A percentile compares a stretch with the other conserved stretches of the same genome.
Evolutionary conservation across 2,113 vertebrate species (phyloP).

Genomic region (Scalopus aquaticus): DNA sequence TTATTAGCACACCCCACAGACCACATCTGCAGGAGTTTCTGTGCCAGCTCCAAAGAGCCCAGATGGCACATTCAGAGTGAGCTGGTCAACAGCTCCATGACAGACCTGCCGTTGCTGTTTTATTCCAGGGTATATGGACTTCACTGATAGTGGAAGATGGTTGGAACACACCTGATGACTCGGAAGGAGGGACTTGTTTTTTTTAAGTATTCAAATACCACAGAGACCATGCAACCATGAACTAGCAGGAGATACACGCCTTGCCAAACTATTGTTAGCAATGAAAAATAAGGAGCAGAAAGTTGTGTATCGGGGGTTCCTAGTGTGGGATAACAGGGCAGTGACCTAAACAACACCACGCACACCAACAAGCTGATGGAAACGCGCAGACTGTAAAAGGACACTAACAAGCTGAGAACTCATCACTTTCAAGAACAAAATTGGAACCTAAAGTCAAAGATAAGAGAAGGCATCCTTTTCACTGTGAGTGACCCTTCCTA

Average conservation of each 20-base stretch:
- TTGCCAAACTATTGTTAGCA: neutral
- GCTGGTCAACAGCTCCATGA: no score
- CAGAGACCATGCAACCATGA: neutral
- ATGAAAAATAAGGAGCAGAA: neutral
- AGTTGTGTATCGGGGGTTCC: neutral
- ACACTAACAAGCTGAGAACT: neutral
- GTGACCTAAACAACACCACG: no score
- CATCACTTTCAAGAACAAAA: neutral
- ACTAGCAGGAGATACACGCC: neutral
- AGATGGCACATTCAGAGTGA: no score
- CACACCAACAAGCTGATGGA: no score
- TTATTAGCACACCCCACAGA: no score
- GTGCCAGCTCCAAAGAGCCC: no score
- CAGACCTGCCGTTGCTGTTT: neutral
- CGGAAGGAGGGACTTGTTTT: no score
- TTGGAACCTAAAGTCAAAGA: neutral
- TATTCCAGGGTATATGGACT: neutral
- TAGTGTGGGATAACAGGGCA: no score
- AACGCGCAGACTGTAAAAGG: neutral
- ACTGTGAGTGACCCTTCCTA: neutral
- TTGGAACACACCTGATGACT: neutral
- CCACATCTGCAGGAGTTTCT: no score
- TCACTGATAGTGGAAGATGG: no score
- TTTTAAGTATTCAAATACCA: neutral
- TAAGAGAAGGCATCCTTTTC: neutral